phyloP scores from a whole-genome alignment of 2,113 vertebrate genomes.

The Hippocampus mohnikei region DNA sequence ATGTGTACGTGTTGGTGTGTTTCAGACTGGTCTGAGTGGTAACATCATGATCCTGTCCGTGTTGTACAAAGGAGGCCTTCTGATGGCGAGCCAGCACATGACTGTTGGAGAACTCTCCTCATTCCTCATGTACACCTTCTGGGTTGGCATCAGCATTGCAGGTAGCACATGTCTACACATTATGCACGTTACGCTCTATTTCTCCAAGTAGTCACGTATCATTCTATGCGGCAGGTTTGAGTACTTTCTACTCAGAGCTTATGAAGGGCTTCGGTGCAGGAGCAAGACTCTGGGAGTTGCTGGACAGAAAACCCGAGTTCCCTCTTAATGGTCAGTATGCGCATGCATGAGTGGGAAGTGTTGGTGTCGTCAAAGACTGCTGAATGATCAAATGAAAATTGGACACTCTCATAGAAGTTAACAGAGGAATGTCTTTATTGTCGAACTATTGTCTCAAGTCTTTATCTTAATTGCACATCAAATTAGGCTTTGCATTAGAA shows the following conservation, averaged over 20 bases:
- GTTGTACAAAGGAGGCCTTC: conserved; percentile 91
- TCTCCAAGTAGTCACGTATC: not conserved
- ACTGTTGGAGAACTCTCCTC: conserved; percentile 93
- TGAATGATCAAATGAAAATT: not conserved
- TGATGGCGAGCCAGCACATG: conserved; percentile 89
- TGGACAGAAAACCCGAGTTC: conserved; percentile 84
- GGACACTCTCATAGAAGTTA: too few relatives aligned
- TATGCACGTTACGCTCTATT: not conserved
- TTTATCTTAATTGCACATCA: too few relatives aligned
- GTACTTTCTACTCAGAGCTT: conserved; percentile 94
- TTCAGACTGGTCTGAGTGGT: conserved; percentile 88
- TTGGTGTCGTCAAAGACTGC: not conserved
- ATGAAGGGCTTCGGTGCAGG: conserved; percentile 97
- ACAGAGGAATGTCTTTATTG: too few relatives aligned
- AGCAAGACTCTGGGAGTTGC: conserved; percentile 89
- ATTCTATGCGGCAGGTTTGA: conserved; percentile 77
- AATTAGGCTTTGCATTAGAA: too few relatives aligned
- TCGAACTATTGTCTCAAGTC: too few relatives aligned
- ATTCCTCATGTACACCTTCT: conserved; percentile 97
- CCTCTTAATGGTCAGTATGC: conserved; percentile 79
- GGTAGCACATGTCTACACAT: conserved; percentile 65
- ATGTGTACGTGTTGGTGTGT: conserved; percentile 12
- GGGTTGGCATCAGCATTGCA: conserved; percentile 95
- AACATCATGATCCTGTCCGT: conserved; percentile 93
- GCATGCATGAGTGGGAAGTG: not conserved